Base-by-base conservation (phyloP, 2,113 vertebrate genomes). In the Colaptes auratus region DNA sequence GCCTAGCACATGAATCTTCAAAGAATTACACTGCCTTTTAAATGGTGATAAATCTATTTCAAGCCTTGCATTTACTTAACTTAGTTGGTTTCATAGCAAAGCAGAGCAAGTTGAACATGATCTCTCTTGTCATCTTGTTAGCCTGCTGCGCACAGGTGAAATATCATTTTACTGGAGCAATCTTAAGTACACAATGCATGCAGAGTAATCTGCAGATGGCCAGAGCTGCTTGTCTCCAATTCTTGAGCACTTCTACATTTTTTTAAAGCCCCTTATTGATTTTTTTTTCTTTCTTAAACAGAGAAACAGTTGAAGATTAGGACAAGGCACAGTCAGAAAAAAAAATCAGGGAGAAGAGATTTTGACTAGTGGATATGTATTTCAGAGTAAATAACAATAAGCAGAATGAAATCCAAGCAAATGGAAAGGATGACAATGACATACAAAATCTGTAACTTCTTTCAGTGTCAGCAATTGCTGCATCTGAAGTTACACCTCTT, bases 111-210 rank as follows among this genome's bases (percentile, higher is more conserved):
- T 77, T 92, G 91, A 86, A 81, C 28, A 33, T 24, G 15, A 55
- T 77, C 75, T 94, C 50, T 93, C 64, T 82, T 87, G 56, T 76
- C 59, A 33, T 90, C 93, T 86, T 80, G 61, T 78, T 92, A 86
- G 28, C 70, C 33, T 86, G 55, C 77, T 93, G 75, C 19, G 7
- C 78, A 52, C 52, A 71, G 72, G 83, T 83, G 56, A 92, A 92
- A 88, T 31, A 17, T 18, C 21, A 15, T 77, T 76, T 91, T 65
- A 56, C 27, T 60, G 42, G 53, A 74, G 21, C n/a, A 48, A 33
- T 90, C 75, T 84, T 9, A 13, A 80, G 16, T 63, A 53, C 39
- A 48, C 20, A 56, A 6, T 60, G 75, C 70, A 48, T 33, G 44
- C 16, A 35, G 50, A 81, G 56, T 67, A 23, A 75, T 74, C 73